Evolutionary conservation across 2,797 vertebrate species (phyloP), one percentile per base, ranked within the genome.

Genomic region (Pantherophis alleghaniensis): DNA sequence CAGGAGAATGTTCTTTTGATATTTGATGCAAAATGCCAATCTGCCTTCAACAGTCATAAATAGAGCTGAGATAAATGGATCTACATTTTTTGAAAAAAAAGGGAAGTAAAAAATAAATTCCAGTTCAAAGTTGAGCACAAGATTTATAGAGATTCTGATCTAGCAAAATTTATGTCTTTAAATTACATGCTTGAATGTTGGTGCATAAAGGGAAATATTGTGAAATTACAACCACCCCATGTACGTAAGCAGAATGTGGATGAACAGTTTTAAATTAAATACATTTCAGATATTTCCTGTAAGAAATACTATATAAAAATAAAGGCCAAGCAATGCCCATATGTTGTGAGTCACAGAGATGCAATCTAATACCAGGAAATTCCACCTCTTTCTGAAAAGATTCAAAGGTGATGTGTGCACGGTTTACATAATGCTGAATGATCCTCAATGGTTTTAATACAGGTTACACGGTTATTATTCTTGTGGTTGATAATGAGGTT

Each of bases 401-500:
- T 61, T 60, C 24, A 0, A 92, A 92, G 74, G 91, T 79, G 0
- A 2, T 86, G 90, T 90, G 92, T 90, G 89, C 94, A 95, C 59
- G 93, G 92, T 94, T 97, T 95, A 7, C 87, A 74, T 88, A 53
- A 90, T 95, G 93, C 95, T 83, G 92, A 93, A 87, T 91, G 2
- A 61, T 92, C 83, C 93, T 96, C 94, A 96, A 94, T 96, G 88
- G 90, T 94, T 96, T 96, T 97, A 95, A 96, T 96, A 95, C 95
- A 32, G 14, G 14, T 92, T 94, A 88, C 18, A 91, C 16, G 37
- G 90, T 95, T 96, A 92, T 96, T 96, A 93, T 95, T 95, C 95
- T 96, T 95, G 95, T 55, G 94, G 95, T 96, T 90, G 26, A 97
- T 95, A 92, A 96, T 96, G 94, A 94, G 96, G 96, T 96, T 95